Conservation (phyloP, 1,140 invertebrate genomes). For the Hylyphantes graminicola region DNA sequence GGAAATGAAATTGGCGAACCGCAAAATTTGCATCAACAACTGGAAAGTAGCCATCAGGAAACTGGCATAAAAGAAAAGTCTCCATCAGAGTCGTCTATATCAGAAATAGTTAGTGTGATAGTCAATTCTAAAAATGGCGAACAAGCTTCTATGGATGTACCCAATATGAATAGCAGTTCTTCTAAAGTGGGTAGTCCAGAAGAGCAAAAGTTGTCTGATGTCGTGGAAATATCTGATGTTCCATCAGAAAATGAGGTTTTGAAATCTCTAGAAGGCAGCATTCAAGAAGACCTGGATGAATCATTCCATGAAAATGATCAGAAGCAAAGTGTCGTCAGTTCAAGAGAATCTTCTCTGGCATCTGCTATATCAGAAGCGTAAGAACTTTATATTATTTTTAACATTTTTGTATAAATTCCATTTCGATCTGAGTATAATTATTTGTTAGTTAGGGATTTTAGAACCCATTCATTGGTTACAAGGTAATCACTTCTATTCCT, state of each 20-base stretch:
- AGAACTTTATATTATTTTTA: too few species aligned
- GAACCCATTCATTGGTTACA: too few species aligned
- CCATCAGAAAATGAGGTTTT: background rate
- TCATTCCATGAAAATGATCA: background rate
- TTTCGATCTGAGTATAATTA: too few species aligned
- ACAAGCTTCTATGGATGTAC: background rate
- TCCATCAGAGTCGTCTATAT: conserved; percentile 27
- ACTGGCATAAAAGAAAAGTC: background rate
- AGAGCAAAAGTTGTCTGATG: too few species aligned
- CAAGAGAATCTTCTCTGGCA: too few species aligned
- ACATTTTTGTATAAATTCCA: too few species aligned
- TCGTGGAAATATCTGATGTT: background rate
- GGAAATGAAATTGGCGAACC: background rate
- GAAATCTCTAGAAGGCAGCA: background rate
- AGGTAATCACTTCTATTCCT: too few species aligned
- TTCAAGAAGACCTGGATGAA: background rate
- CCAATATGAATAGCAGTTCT: background rate
- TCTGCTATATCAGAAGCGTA: too few species aligned
- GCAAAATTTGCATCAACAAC: background rate
- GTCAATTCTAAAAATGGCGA: conserved; percentile 31
- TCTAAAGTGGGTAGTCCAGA: background rate
- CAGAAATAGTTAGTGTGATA: conserved; percentile 32
- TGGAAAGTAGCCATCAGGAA: background rate
- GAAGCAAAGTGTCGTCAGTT: too few species aligned
- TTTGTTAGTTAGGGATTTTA: too few species aligned